phyloP scores from a whole-genome alignment of 2,113 vertebrate genomes.

The Antigone vipio region DNA sequence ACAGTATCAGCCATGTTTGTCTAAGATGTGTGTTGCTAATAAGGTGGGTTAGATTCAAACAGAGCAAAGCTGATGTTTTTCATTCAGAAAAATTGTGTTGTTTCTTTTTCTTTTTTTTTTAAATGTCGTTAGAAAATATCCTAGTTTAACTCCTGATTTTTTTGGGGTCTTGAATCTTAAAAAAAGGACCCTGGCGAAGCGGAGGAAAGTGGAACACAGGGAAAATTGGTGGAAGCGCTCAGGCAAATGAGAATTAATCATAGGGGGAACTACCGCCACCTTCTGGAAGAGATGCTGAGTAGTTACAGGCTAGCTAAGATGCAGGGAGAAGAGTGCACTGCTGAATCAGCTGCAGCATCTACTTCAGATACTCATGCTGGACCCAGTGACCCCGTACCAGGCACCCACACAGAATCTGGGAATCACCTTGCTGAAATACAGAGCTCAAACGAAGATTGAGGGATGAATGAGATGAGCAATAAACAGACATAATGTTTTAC shows the following conservation, averaged over 20 bases:
- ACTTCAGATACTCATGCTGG: conserved; percentile 41
- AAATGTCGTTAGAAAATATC: conserved; percentile 51
- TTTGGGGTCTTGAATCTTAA: conserved; percentile 88
- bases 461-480: conserved; percentile 54
- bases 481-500: conserved; percentile 39
- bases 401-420: conserved; percentile 60
- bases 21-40: neutral
- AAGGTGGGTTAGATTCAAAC: neutral
- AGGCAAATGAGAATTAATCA: conserved; percentile 97
- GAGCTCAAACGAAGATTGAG: conserved; percentile 71
- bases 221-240: conserved; percentile 94
- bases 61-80: neutral
- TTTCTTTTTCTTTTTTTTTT: neutral
- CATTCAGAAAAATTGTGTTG: neutral
- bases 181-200: conserved; percentile 81
- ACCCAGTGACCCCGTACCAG: conserved; percentile 53
- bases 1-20: no score
- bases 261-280: conserved; percentile 95
- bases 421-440: conserved; percentile 65
- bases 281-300: conserved; percentile 94
- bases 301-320: conserved; percentile 85
- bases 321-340: conserved; percentile 73
- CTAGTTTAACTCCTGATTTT: conserved; percentile 77
- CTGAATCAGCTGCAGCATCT: conserved; percentile 65
- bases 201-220: conserved; percentile 82